phyloP scores from a whole-genome alignment of 2,888 invertebrate genomes.

The Neoscelio sp. region DNA sequence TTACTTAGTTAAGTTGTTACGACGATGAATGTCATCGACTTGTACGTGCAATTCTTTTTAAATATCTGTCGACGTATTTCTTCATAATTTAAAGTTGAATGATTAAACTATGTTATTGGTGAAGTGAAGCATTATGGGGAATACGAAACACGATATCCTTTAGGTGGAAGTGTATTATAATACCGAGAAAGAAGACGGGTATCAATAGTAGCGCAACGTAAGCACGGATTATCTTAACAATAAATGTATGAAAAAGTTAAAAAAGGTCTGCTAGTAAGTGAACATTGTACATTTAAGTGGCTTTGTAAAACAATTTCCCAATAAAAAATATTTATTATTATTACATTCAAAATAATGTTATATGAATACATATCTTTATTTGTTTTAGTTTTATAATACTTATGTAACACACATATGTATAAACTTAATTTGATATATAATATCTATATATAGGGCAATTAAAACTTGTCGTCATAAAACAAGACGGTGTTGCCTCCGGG shows the following conservation, averaged over 20 bases:
- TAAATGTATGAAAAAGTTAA: neutral
- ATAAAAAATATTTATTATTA: no score
- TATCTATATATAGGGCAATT: conserved; percentile 28
- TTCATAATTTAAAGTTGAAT: conserved; percentile 2
- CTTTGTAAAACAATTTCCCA: neutral
- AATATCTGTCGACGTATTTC: neutral
- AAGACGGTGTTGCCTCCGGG: conserved; percentile 28
- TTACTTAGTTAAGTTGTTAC: neutral
- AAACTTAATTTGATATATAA: conserved; percentile 18
- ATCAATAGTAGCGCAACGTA: neutral
- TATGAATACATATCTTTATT: neutral
- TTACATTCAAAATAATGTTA: no score
- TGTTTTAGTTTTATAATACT: no score
- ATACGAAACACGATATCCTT: neutral
- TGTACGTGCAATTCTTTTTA: neutral
- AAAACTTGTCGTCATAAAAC: conserved; percentile 37
- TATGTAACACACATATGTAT: no score
- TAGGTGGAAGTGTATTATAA: neutral
- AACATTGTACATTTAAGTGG: no score
- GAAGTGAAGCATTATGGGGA: neutral
- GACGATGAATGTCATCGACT: no score
- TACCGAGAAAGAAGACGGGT: neutral
- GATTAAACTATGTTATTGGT: conserved; percentile 6
- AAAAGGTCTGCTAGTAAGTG: no score
- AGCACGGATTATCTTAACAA: neutral